These are phyloP conservation scores for Echeneis naucrates DNA, from an alignment of 2,797 vertebrate species.

Conservation along the genomic window DNA sequence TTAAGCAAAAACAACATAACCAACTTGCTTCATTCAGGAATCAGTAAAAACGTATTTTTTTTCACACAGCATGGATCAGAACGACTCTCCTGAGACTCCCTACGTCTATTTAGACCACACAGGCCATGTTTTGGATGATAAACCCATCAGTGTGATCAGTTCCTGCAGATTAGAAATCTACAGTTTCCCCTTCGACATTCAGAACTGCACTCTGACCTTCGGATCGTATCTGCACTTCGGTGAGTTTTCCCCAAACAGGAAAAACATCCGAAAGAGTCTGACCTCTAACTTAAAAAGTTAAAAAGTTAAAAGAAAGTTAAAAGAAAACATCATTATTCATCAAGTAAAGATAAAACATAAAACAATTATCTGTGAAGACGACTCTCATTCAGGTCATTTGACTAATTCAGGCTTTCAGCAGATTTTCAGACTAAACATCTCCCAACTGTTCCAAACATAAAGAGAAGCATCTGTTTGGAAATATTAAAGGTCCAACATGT, in stretches of 20 bases:
- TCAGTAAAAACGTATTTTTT: no score
- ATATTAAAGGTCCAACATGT: not conserved
- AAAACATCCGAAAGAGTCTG: not conserved
- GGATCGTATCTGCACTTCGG: conserved; percentile 73
- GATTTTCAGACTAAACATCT: no score
- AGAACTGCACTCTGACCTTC: conserved; percentile 77
- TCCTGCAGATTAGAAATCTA: conserved; percentile 78
- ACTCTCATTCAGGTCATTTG: not conserved
- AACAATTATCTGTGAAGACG: no score
- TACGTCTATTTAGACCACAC: conserved; percentile 76
- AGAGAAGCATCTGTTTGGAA: no score
- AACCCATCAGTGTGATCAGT: conserved; percentile 69
- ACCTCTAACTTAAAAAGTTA: no score
- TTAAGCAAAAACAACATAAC: no score
- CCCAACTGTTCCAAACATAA: no score
- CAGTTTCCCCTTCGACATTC: conserved; percentile 82
- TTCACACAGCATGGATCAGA: conserved; percentile 77
- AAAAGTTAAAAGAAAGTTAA: no score
- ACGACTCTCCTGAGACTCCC: conserved; percentile 64
- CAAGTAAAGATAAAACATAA: no score
- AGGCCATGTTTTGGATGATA: conserved; percentile 72
- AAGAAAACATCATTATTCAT: no score
- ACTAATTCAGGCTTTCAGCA: not conserved
- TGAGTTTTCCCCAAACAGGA: conserved; percentile 40
- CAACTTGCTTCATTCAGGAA: no score